phyloP scores from a whole-genome alignment of 2,888 invertebrate genomes.

The Cerastoderma edule region DNA sequence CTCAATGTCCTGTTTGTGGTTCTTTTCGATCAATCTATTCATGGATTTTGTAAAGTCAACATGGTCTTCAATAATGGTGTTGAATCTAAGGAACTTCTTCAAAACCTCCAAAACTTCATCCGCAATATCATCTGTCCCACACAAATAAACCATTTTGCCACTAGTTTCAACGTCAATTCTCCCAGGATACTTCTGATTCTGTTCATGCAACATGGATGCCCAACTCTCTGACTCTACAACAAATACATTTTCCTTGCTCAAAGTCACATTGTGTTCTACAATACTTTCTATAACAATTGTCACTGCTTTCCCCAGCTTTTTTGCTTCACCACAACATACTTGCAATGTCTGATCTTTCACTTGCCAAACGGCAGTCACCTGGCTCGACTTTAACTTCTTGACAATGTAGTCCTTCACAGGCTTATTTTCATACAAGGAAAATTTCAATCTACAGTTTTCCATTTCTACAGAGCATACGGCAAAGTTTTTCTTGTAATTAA shows the following conservation, averaged over 20 bases:
- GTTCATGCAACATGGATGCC: slow-evolving; percentile 15
- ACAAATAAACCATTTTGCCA: slow-evolving; percentile 17
- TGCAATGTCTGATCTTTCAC: slow-evolving; percentile 8
- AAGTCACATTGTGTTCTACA: slow-evolving; percentile 5
- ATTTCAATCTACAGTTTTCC: neutral
- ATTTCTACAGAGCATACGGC: neutral
- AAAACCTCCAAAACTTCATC: slow-evolving; percentile 32
- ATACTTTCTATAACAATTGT: slow-evolving; percentile 24
- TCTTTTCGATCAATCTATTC: slow-evolving; percentile 42
- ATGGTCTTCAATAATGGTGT: slow-evolving; percentile 41
- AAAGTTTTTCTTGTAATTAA: slow-evolving; percentile 26
- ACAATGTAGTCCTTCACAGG: slow-evolving; percentile 38
- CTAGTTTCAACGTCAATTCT: neutral
- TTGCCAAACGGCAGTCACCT: slow-evolving; percentile 46
- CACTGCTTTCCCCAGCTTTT: neutral
- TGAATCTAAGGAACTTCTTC: slow-evolving; percentile 41
- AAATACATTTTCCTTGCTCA: slow-evolving; percentile 7
- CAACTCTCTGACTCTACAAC: slow-evolving; percentile 31
- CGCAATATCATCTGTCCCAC: slow-evolving; percentile 42
- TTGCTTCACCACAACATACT: slow-evolving; percentile 13
- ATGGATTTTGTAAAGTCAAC: slow-evolving; percentile 30
- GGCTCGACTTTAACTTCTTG: slow-evolving; percentile 31
- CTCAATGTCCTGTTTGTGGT: slow-evolving; percentile 40
- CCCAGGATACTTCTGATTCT: slow-evolving; percentile 16
- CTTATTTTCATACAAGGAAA: slow-evolving; percentile 21